Base-by-base conservation (phyloP, 2,888 invertebrate genomes). In the Harpagoxenus sublaevis region DNA sequence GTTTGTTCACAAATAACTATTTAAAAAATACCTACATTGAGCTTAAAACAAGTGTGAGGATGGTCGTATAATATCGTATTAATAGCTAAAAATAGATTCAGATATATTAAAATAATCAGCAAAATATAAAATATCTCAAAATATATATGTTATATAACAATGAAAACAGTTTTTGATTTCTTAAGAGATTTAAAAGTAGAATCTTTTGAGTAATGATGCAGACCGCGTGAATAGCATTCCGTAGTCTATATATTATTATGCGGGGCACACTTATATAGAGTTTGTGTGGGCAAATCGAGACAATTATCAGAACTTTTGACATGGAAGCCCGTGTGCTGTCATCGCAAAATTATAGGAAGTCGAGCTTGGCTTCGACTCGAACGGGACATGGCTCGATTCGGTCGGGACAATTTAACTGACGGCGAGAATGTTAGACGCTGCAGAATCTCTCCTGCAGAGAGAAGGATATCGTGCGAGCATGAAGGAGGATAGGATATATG, bases 351-450 rank as follows among this genome's bases (percentile, higher is more conserved):
- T 74, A 74, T 63, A 45, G 42, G 12, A 75, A 82, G 62, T 63
- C 74, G n/a, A 57, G 48, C 12, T 66, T 18, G 28, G n/a, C 3
- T 71, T 78, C 68, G 4, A 8, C 57, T 45, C 9, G 39, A 51
- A 9, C 15, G 28, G 31, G 53, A 75, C 42, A 55, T n/a, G 48
- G 66, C 53, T 81, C 65, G 75, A 77, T 83, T 86, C 65, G 81
- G 74, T 87, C 79, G 83, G 66, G 77, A 87, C 85, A 84, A 84
- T 84, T 88, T 78, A 88, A 87, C 60, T 70, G 75, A 60, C 62
- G 42, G 35, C 55, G 39, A n/a, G 45, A 65, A 81, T 74, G 85
- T 73, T 73, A 66, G 68, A 78, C 60, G 48, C 18, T 60, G 60
- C 35, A 70, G 70, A 60, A 79, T 83, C 60, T 42, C 60, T 45